Percentiles rank a stretch among this genome's conserved stretches.
Evolutionary conservation across 2,113 vertebrate species (phyloP).

Genomic region (Jaculus jaculus): DNA sequence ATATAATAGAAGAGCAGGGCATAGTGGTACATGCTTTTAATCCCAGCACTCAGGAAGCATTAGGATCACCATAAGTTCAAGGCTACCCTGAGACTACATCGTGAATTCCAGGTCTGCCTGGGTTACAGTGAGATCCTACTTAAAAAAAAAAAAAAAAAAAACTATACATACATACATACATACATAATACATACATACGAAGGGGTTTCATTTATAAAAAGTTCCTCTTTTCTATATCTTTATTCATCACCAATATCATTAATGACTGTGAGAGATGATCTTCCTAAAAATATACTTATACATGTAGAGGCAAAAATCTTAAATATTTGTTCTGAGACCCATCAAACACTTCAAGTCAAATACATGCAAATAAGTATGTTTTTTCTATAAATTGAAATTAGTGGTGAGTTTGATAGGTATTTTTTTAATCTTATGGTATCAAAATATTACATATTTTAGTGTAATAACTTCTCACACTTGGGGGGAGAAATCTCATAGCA

Average conservation of each 20-base stretch:
- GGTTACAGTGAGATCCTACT: too few species aligned
- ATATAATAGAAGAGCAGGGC: neutral
- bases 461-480: neutral
- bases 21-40: too few species aligned
- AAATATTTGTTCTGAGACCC: neutral
- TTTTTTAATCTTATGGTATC: neutral
- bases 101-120: too few species aligned
- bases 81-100: too few species aligned
- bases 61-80: too few species aligned
- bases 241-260: neutral
- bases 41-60: too few species aligned
- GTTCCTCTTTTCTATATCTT: neutral
- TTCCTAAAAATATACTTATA: neutral
- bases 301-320: neutral
- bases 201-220: neutral
- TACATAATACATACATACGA: too few species aligned
- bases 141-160: too few species aligned
- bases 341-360: neutral
- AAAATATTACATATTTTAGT: neutral
- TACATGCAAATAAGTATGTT: neutral
- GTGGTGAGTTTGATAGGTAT: neutral
- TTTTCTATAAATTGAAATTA: neutral
- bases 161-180: too few species aligned
- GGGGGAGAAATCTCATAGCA: neutral
- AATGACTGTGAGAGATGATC: neutral